phyloP scores from a whole-genome alignment of 2,113 vertebrate species.

The Charadrius vociferus region DNA sequence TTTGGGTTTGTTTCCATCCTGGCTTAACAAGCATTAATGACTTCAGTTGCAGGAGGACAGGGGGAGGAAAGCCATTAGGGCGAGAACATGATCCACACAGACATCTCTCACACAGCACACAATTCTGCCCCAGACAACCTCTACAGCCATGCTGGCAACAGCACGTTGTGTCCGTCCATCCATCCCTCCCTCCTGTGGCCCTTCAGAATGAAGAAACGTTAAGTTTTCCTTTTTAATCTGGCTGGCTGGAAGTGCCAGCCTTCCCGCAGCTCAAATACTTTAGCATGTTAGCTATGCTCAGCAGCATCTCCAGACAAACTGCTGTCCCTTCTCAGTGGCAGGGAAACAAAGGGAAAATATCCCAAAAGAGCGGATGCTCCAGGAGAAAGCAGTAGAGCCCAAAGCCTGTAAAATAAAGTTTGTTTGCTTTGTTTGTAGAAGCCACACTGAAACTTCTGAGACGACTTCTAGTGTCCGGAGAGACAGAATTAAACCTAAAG shows the following conservation, averaged over 20 bases:
- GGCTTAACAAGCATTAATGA: constrained; percentile 37
- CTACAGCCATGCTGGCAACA: background rate
- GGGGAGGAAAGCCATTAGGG: constrained; percentile 9
- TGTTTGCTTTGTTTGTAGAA: background rate
- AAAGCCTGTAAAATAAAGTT: background rate
- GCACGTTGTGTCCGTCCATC: rapidly evolving
- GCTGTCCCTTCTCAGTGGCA: background rate
- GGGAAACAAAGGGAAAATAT: background rate
- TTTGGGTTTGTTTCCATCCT: constrained; percentile 70
- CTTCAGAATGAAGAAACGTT: background rate
- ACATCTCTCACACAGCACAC: background rate
- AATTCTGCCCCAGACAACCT: background rate
- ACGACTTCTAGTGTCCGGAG: background rate
- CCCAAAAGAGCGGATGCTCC: background rate
- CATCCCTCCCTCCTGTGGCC: background rate
- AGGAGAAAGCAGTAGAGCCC: background rate
- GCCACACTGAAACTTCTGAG: background rate
- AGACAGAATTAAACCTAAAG: background rate
- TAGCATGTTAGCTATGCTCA: background rate
- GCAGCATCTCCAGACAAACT: background rate
- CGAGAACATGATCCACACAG: background rate
- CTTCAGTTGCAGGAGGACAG: background rate
- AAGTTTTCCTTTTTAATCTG: background rate
- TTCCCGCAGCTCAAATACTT: background rate
- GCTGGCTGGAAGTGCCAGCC: background rate